Base-by-base conservation (phyloP, 2,797 vertebrate genomes). In the Gallinago nigripennis region DNA sequence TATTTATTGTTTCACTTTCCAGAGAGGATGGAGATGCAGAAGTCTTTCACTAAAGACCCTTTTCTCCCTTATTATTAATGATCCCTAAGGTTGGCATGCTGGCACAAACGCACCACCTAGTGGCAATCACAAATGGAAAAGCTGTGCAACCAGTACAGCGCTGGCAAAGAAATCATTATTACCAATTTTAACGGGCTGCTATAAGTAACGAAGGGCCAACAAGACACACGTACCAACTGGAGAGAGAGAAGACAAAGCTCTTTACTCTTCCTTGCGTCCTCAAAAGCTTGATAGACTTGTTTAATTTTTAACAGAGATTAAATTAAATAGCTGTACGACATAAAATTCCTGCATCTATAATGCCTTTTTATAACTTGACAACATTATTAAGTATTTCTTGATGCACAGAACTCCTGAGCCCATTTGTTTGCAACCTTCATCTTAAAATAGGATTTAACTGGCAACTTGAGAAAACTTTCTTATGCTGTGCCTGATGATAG, bases 11-110 rank as follows among this genome's bases (percentile, higher is more conserved):
- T 66, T 13, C 4, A 1, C 31, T 69, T 43, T 7, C 35, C 85
- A 1, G 33, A 16, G 30, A 19, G 31, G 9, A 27, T 8, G 35
- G n/a, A 39, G 53, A 6, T 2, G 28, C 30, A 8, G 13, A 51
- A 50, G 23, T 2, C 0, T 20, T 10, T 1, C 39, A 0, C 18
- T 0, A 0, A 41, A 16, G 19, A 8, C 35, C 50, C 12, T 2
- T 4, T 2, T 3, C 24, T 33, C 35, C 21, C n/a, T 8, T 66
- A 1, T 4, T 4, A 2, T 0, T 1, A 1, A 13, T 6, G 1
- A 2, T 2, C 14, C 51, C 25, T 1, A 3, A 1, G 3, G 4
- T 1, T 3, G 37, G 12, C 16, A 1, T 0, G 9, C 57, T 9
- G 77, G 88, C 71, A 31, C 83, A 1, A 17, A 28, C 1, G 2